phyloP scores from a whole-genome alignment of 2,113 vertebrate genomes.

The Agapornis roseicollis region DNA sequence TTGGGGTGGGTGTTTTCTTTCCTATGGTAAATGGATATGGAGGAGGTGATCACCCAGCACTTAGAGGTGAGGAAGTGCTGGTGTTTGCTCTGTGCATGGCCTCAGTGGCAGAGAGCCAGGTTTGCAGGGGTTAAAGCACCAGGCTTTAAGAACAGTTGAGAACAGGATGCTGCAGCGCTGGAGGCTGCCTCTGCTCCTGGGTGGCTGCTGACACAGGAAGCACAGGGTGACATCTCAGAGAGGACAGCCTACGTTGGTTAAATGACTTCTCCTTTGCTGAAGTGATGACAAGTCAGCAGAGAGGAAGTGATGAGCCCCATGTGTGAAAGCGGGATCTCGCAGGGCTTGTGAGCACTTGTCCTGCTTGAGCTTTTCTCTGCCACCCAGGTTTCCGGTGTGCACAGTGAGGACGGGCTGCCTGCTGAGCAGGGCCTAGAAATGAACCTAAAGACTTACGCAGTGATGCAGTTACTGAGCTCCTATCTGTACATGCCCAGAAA shows the following conservation, averaged over 20 bases:
- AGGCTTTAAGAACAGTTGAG: background rate
- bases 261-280: background rate
- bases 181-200: constrained; percentile 16
- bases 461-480: background rate
- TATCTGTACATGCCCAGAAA: accelerated
- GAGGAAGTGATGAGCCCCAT: background rate
- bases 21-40: accelerated
- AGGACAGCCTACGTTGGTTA: background rate
- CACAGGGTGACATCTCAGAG: background rate
- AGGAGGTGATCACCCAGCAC: background rate
- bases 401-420: background rate
- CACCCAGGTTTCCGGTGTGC: background rate
- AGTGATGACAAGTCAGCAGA: background rate
- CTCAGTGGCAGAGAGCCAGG: background rate
- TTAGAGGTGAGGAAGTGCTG: background rate
- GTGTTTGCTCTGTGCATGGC: accelerated
- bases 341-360: background rate
- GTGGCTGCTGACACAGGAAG: constrained; percentile 49
- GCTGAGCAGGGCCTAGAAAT: background rate
- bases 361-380: background rate
- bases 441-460: background rate
- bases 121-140: background rate
- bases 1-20: background rate
- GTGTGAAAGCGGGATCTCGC: background rate
- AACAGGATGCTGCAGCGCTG: constrained; percentile 13